Conservation (phyloP, 2,888 invertebrate species). For the Subacronicta megacephala region DNA sequence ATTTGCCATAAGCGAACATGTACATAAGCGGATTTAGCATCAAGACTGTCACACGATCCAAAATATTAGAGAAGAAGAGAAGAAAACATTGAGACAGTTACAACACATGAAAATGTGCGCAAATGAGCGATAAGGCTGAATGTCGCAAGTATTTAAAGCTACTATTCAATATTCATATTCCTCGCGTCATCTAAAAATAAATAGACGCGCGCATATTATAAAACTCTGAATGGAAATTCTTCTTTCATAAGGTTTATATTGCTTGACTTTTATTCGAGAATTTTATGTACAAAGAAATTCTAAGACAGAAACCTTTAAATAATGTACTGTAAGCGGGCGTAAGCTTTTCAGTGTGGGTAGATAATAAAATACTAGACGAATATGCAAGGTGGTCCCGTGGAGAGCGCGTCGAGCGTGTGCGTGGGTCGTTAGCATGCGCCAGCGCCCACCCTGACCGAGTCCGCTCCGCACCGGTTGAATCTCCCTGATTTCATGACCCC, state of each 20-base stretch:
- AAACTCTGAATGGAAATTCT: constrained; percentile 47
- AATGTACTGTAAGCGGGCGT: constrained; percentile 36
- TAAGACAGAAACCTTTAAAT: constrained; percentile 43
- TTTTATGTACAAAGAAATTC: constrained; percentile 51
- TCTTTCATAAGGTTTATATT: constrained; percentile 47
- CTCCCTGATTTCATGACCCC: constrained; percentile 55
- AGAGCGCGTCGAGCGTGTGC: constrained; percentile 11
- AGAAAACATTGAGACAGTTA: constrained; percentile 15
- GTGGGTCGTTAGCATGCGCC: constrained; percentile 54
- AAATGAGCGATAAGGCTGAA: constrained; percentile 20
- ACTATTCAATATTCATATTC: constrained; percentile 14
- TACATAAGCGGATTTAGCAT: constrained; percentile 45
- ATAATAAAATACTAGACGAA: constrained; percentile 48
- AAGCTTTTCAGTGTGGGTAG: constrained; percentile 43
- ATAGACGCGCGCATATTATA: constrained; percentile 39
- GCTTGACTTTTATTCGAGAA: constrained; percentile 44
- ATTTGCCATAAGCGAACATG: constrained; percentile 23
- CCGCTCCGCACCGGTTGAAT: constrained; percentile 40
- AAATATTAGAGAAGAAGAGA: constrained; percentile 23
- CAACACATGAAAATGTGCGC: constrained; percentile 17
- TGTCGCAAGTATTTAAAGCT: constrained; percentile 21
- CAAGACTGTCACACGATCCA: constrained; percentile 34
- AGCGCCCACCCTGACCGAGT: constrained; percentile 43
- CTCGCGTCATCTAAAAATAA: constrained; percentile 39
- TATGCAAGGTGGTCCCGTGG: constrained; percentile 46